These are phyloP conservation scores for Nymphalis polychloros DNA, from an alignment of 2,888 invertebrate species.

Conservation along the genomic window DNA sequence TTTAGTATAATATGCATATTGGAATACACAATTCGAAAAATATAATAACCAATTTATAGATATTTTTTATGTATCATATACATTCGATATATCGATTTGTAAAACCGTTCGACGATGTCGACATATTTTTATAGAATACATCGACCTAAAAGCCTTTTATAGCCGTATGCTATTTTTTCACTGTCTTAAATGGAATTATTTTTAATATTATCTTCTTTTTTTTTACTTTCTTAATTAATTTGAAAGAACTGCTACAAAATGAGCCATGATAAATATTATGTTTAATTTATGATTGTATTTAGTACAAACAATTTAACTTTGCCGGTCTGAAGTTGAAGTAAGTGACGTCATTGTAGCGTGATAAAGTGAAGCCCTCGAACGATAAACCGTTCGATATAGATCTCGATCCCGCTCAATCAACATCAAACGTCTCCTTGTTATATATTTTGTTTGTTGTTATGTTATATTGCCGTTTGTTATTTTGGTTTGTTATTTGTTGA, in stretches of 20 bases:
- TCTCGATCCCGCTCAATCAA: too few relatives aligned
- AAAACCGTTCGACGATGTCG: too few relatives aligned
- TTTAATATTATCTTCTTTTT: too few relatives aligned
- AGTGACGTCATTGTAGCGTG: neutral
- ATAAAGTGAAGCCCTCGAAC: too few relatives aligned
- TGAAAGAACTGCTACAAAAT: neutral
- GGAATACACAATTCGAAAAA: neutral
- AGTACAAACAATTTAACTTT: slow-evolving; percentile 7
- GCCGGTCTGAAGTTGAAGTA: neutral
- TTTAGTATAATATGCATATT: neutral
- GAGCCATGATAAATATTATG: neutral
- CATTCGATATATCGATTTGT: neutral
- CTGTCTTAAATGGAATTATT: too few relatives aligned
- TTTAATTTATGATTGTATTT: neutral
- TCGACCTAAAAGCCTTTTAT: neutral
- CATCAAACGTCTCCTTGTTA: too few relatives aligned
- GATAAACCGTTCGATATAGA: too few relatives aligned
- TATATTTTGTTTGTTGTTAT: too few relatives aligned
- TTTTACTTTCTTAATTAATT: too few relatives aligned
- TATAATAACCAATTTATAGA: neutral
- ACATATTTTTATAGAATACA: neutral
- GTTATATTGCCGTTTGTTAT: too few relatives aligned
- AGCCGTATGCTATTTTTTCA: too few relatives aligned
- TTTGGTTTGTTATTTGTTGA: too few relatives aligned
- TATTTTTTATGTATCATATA: neutral